Evolutionary conservation across 2,113 vertebrate genomes (phyloP), one percentile per base, ranked within the genome.

Genomic region (Silurus meridionalis): DNA sequence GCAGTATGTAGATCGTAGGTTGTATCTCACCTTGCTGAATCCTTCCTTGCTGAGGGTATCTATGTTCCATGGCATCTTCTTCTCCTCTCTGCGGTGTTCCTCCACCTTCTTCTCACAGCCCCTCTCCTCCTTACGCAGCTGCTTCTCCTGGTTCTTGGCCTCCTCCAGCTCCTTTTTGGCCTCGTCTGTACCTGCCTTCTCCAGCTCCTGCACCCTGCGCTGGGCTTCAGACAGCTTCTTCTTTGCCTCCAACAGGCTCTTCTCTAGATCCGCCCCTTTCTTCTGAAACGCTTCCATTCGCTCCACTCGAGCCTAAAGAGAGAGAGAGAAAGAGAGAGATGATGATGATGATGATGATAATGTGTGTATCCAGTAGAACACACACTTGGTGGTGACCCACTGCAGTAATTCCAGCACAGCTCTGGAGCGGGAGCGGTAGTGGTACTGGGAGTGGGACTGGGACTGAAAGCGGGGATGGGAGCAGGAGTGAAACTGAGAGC

Each of bases 21-120:
- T 4, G 37, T 9, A 2, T 0, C 94, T 85, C 87, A 97, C 97
- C 96, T 97, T 98, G 91, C 96, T 97, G 92, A 98, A 98, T 0
- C 97, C 97, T 0, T 98, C 97, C 66, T 95, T 97, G 95, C 96
- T 96, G 86, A 97, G 95, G 0, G 96, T 97, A 88, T 98, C 97
- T 8, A 97, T 96, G 0, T 97, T 97, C 97, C 97, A 98, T 0
- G 97, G 96, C 93, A 95, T 93, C 85, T 91, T 96, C 91, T 96
- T 97, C 90, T 96, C 95, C 86, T 97, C 96, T 69, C 92, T 93
- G 21, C 88, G 85, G 87, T 97, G 86, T 69, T 96, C 94, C 0
- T 96, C 94, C 6, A 96, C 3, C 83, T 96, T 96, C 84, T 92
- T 95, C 87, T 95, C 93, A 91, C 95, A 97, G 0, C 61, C 87